Conservation (phyloP, 2,888 invertebrate species). For the Lasioglossum malachurum region DNA sequence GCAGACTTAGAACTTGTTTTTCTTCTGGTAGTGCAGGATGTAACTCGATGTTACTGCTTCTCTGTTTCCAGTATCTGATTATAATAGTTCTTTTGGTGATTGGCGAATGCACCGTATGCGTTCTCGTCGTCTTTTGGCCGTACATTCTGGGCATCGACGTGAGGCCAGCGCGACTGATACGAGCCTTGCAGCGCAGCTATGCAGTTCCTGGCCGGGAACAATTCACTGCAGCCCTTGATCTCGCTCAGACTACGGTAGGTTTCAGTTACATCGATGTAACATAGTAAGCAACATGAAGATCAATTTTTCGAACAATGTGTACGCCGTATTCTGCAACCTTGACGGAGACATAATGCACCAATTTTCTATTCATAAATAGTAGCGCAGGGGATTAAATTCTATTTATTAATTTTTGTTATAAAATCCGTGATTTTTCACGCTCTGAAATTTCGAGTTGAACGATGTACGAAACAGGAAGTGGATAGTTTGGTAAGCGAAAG, state of each 20-base stretch:
- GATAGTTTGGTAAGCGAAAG: background rate
- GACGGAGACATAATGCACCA: background rate
- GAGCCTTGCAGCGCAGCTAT: constrained; percentile 91
- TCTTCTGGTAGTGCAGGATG: too few species aligned
- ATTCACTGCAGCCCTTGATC: constrained; percentile 93
- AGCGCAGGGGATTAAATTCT: too few species aligned
- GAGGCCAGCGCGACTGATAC: constrained; percentile 89
- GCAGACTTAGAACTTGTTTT: background rate
- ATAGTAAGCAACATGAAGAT: background rate
- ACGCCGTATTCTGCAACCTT: background rate
- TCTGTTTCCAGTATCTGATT: constrained; percentile 88
- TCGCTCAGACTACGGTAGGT: constrained; percentile 88
- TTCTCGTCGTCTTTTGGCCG: constrained; percentile 91
- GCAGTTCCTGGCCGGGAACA: constrained; percentile 90
- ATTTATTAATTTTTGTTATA: too few species aligned
- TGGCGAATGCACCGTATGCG: constrained; percentile 90
- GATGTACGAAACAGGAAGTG: background rate
- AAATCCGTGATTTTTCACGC: too few species aligned
- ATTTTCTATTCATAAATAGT: background rate
- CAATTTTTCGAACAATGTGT: background rate
- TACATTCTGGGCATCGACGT: constrained; percentile 91
- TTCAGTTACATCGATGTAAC: background rate
- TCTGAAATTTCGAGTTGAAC: too few species aligned
- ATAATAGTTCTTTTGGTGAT: constrained; percentile 89
- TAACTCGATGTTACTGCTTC: background rate